Conservation (phyloP, 2,888 invertebrate species). For the Mesochorus sp. region DNA sequence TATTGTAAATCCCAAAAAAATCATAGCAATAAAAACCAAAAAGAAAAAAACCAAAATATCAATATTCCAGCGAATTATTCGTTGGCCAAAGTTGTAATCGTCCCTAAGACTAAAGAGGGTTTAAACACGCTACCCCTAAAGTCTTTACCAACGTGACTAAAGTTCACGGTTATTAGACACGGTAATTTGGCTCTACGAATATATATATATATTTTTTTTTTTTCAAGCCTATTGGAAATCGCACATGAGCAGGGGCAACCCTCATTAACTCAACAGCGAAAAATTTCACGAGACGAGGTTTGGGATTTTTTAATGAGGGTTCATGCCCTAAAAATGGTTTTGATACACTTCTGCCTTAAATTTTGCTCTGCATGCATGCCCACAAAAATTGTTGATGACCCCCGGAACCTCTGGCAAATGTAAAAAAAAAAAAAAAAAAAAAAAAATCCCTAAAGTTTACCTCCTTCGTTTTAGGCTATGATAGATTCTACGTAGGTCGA, state of each 20-base stretch:
- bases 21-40: too few relatives aligned
- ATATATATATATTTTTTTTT: background rate
- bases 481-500: conserved; percentile 34
- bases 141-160: background rate
- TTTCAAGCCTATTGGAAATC: background rate
- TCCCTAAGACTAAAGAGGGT: background rate
- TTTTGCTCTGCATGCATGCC: conserved; percentile 5
- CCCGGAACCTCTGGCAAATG: conserved; percentile 27
- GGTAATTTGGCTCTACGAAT: conserved; percentile 21
- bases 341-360: conserved; percentile 50
- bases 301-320: background rate
- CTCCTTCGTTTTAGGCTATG: conserved; percentile 26
- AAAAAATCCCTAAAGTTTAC: conserved; percentile 40
- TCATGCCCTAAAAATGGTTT: conserved; percentile 15
- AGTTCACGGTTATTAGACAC: conserved; percentile 32
- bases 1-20: too few relatives aligned
- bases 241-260: conserved; percentile 24
- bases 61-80: too few relatives aligned
- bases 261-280: conserved; percentile 1
- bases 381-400: conserved; percentile 41
- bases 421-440: conserved; percentile 5
- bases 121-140: conserved; percentile 14
- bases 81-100: background rate
- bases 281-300: conserved; percentile 22
- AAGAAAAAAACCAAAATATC: too few relatives aligned